Evolutionary conservation across 2,888 invertebrate genomes (phyloP).

Genomic region (Drosophila limbata): DNA sequence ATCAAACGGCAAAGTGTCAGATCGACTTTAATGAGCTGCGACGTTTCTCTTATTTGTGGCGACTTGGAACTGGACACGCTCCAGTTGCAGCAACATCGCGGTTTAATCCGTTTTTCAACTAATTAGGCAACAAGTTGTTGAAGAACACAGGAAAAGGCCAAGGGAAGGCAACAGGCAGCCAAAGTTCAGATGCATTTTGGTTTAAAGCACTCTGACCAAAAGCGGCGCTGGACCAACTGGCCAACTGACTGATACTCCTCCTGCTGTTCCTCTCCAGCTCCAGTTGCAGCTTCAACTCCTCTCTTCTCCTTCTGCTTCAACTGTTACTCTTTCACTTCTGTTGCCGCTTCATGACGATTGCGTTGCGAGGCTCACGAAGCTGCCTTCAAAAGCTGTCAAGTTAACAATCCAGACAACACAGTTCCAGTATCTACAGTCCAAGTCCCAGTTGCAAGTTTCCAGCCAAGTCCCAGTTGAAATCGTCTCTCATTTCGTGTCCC

Average conservation of each 20-base stretch:
- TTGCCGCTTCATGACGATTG: constrained; percentile 63
- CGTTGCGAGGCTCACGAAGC: constrained; percentile 68
- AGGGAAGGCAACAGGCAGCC: constrained; percentile 39
- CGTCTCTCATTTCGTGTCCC: constrained; percentile 57
- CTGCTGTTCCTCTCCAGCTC: background rate
- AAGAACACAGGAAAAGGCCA: constrained; percentile 3
- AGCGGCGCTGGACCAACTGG: constrained; percentile 67
- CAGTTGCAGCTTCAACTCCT: background rate
- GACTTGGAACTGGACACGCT: constrained; percentile 8
- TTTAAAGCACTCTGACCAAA: constrained; percentile 75
- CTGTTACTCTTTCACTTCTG: constrained; percentile 26
- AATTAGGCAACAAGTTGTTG: constrained; percentile 71
- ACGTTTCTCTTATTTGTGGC: constrained; percentile 51
- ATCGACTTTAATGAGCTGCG: constrained; percentile 62
- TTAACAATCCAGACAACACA: constrained; percentile 80
- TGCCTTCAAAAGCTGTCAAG: constrained; percentile 83
- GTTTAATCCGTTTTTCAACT: constrained; percentile 68
- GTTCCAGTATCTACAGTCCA: constrained; percentile 25
- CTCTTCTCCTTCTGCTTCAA: constrained; percentile 1
- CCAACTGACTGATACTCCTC: constrained; percentile 17
- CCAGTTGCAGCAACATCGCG: constrained; percentile 35
- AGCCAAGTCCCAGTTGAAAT: constrained; percentile 18
- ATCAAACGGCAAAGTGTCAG: constrained; percentile 43
- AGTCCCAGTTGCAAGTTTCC: constrained; percentile 19
- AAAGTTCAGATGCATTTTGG: constrained; percentile 69